Percentiles rank a stretch among this genome's conserved stretches.
These are phyloP conservation scores for Nemapogon koenigi DNA, from an alignment of 2,888 invertebrate species.

Conservation along the genomic window DNA sequence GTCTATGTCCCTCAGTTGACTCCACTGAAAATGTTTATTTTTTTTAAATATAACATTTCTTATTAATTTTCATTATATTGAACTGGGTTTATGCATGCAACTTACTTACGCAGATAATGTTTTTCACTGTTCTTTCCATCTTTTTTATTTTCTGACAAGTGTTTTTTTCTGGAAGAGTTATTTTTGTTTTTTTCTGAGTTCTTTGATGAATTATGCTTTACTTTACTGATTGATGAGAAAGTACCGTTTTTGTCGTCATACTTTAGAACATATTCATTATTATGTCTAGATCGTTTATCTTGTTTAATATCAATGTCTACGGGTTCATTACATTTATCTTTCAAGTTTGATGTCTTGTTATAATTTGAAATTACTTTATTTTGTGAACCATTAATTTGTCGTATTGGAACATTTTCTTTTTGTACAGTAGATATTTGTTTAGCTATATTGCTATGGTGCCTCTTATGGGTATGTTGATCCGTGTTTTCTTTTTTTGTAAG, in stretches of 20 bases:
- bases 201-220: conserved; percentile 30
- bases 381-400: conserved; percentile 10
- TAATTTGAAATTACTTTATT: conserved; percentile 16
- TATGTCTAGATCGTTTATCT: conserved; percentile 23
- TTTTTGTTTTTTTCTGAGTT: conserved; percentile 23
- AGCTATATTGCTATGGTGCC: too few relatives aligned
- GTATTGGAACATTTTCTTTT: too few relatives aligned
- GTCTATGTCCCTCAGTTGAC: conserved; percentile 38
- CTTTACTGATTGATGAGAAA: conserved; percentile 49
- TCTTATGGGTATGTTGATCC: too few relatives aligned
- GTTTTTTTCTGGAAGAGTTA: conserved; percentile 26
- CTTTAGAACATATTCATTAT: conserved; percentile 49
- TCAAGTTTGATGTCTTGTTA: conserved; percentile 18
- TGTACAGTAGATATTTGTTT: too few relatives aligned
- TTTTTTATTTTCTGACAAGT: conserved; percentile 31
- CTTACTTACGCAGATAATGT: conserved; percentile 55
- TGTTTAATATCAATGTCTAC: conserved; percentile 21
- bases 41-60: conserved; percentile 27
- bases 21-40: conserved; percentile 57
- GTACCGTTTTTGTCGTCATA: conserved; percentile 58
- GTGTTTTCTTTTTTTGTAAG: too few relatives aligned
- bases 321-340: conserved; percentile 12
- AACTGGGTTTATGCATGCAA: conserved; percentile 33
- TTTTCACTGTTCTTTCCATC: conserved; percentile 36
- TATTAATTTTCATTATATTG: conserved; percentile 22